These are phyloP conservation scores for Theretra japonica DNA, from an alignment of 2,888 invertebrate genomes.

Conservation along the genomic window DNA sequence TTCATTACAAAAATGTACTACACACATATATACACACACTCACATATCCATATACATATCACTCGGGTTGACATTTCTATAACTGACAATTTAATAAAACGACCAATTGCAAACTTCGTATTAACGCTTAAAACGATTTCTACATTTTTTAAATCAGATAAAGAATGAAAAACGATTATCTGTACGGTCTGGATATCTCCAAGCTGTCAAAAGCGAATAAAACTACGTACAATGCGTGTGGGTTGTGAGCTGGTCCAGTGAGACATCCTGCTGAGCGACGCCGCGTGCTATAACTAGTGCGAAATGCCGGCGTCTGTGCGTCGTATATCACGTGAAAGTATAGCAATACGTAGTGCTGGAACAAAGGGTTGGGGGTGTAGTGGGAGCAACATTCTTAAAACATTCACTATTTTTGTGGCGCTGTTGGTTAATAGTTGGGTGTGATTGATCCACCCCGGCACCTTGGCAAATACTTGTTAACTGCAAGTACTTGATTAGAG, in stretches of 20 bases:
- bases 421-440: no score
- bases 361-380: background rate
- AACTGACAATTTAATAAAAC: no score
- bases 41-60: no score
- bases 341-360: background rate
- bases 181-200: background rate
- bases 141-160: constrained; percentile 1
- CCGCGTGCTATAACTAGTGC: constrained; percentile 10
- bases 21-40: no score
- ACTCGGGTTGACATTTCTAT: no score
- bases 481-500: no score
- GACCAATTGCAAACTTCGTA: background rate
- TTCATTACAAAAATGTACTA: no score
- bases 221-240: constrained; percentile 9
- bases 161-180: background rate
- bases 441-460: no score
- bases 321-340: constrained; percentile 21
- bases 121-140: background rate
- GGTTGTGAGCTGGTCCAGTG: constrained; percentile 1
- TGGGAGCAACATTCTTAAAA: background rate
- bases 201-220: constrained; percentile 6
- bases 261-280: constrained; percentile 15
- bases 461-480: no score
- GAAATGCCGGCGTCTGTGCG: constrained; percentile 10
- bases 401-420: no score